Evolutionary conservation across 2,888 invertebrate species (phyloP), one percentile per base, ranked within the genome.

Genomic region (Margaritifera margaritifera): DNA sequence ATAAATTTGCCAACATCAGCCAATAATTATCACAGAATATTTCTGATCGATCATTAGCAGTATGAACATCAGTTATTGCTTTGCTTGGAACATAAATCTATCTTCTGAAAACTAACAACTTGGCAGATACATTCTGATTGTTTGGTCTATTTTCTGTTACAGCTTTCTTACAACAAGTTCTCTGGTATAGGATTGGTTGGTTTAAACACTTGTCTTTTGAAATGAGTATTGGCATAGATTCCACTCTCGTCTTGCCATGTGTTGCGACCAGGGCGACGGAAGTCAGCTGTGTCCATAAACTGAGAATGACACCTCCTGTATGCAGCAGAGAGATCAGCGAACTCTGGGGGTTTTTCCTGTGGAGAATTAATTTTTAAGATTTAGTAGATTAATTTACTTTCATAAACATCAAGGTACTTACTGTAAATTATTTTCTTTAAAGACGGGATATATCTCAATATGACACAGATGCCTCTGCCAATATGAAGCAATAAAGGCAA

Each of bases 181-280:
- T 77, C 78, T 52, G 83, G 83, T 20, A 85, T 84, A 42, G 86
- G 82, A 58, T 84, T 74, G 8, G 81, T 82, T 31, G 79, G 74
- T 53, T 81, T 74, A 66, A 84, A 83, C 20, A 82, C 81, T 68
- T 86, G 83, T 20, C 78, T 74, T 68, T 87, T 87, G 64, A 79
- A 83, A 64, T 88, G 85, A 8, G 86, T 81, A 77, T 89, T 89
- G 63, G 84, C 73, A 72, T 89, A 89, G 51, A 88, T 71, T 8
- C 88, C 89, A 58, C 84, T 86, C 72, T 89, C 89, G 59, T 89
- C 89, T 62, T 84, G 82, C 89, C 89, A 89, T n/a, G 88, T 89
- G 78, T 89, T 89, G 42, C 87, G 82, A 5, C 89, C 89, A n/a
- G 79, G 81, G 2, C 88, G 80, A 6, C 88, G 72, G 68, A 84